Evolutionary conservation across 2,113 vertebrate species (phyloP), one percentile per base, ranked within the genome.

Genomic region (Glaucomys volans): DNA sequence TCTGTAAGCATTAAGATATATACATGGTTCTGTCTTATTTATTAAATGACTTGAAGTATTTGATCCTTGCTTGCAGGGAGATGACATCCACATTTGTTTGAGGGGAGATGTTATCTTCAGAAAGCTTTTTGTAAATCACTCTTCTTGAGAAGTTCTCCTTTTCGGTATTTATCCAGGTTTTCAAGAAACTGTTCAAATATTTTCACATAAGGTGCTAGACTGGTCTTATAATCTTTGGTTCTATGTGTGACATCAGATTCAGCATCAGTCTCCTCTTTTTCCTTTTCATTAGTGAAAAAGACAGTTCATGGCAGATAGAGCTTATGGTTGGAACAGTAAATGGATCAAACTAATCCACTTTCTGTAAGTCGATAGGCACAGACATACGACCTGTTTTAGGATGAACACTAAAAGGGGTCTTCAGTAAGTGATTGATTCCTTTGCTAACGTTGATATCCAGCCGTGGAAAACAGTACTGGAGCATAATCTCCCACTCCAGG

Each of bases 301-400:
- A 96, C 97, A 99, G 96, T 98, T 99, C 99, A 2, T 98, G 98
- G 97, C 99, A 99, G 94, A 99, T 98, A 32, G 98, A 67, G 30
- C 97, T 99, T 98, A 99, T 99, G 35, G 99, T 99, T 94, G 99
- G 99, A 22, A 99, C 99, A 18, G 98, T 89, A 2, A 99, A 99
- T 0, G 99, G 99, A 98, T 99, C 99, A 86, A 99, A 99, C n/a
- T 97, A 97, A 26, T 99, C 99, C 35, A 99, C 90, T 37, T 98
- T 99, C 95, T 98, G 99, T 83, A 99, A 76, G 96, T 99, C 99
- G 83, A 99, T 99, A 20, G 99, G 99, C 92, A 99, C 99, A 10
- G 99, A 99, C 92, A 99, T 98, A 10, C 99, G 99, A 17, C 99
- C n/a, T n/a, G n/a, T n/a, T n/a, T n/a, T n/a, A n/a, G n/a, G n/a